Percentiles rank a stretch among this genome's conserved stretches.
phyloP scores from a whole-genome alignment of 35 echinoderm and acorn worm species.

The Eucidaris tribuloides region DNA sequence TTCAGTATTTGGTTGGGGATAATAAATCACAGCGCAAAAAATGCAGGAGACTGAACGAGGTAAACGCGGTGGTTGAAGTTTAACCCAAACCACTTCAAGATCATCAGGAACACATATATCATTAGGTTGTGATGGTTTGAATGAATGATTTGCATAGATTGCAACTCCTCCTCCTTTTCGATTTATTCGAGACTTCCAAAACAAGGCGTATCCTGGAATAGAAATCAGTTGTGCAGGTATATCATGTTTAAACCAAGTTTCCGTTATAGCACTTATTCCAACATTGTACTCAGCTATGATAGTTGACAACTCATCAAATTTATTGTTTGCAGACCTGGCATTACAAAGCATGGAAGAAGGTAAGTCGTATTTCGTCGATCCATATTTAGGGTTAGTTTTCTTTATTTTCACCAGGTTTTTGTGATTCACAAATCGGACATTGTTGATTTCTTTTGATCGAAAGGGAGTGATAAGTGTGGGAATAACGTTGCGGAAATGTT shows the following conservation, averaged over 20 bases:
- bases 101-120: not conserved
- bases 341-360: constrained; percentile 14
- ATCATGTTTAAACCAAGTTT: constrained; percentile 24
- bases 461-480: too few species aligned
- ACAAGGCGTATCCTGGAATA: not conserved
- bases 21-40: not conserved
- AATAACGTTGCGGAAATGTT: too few species aligned
- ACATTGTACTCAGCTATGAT: not conserved
- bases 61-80: not conserved
- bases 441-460: too few species aligned
- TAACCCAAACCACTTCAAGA: constrained; percentile 1
- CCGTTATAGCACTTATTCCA: not conserved
- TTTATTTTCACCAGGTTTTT: not conserved
- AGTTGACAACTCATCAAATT: constrained; percentile 5
- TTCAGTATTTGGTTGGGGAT: not conserved
- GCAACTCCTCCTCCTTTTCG: not conserved
- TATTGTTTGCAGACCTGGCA: not conserved
- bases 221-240: not conserved
- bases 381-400: not conserved
- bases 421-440: too few species aligned
- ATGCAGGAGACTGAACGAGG: constrained; percentile 1
- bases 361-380: not conserved
- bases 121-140: not conserved
- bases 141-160: not conserved
- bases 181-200: not conserved